Evolutionary conservation across 1,140 invertebrate genomes (phyloP).

Genomic region (Leptinotarsa defecta): DNA sequence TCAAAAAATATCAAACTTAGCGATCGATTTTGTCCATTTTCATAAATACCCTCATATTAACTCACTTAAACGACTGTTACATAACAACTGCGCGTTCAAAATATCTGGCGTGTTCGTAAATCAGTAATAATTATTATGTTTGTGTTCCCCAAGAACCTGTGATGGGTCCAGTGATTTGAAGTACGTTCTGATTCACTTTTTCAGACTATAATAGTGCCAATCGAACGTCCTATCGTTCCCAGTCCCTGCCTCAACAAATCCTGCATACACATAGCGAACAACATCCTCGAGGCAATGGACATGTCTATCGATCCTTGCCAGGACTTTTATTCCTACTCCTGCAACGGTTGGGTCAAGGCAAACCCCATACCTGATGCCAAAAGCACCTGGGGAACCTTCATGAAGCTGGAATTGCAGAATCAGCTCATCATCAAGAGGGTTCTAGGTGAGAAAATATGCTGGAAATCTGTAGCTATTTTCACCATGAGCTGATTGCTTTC

Average conservation of each 20-base stretch:
- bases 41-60: too few species aligned
- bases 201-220: not conserved
- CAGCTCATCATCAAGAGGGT: conserved; percentile 90
- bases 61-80: too few species aligned
- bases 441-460: conserved; percentile 63
- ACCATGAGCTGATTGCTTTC: too few species aligned
- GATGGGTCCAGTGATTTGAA: too few species aligned
- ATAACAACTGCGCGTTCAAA: too few species aligned
- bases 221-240: conserved; percentile 43
- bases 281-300: conserved; percentile 85
- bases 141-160: too few species aligned
- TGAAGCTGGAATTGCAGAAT: conserved; percentile 90
- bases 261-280: conserved; percentile 84
- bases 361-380: conserved; percentile 93
- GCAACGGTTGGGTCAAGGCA: conserved; percentile 88
- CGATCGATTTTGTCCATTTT: too few species aligned
- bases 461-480: not conserved
- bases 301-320: conserved; percentile 81
- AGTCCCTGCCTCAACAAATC: conserved; percentile 75
- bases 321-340: conserved; percentile 94
- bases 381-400: conserved; percentile 94
- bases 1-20: too few species aligned
- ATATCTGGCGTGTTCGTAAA: too few species aligned
- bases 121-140: too few species aligned
- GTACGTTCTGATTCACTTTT: not conserved